Base-by-base conservation (phyloP, 1,140 invertebrate genomes). In the Psix sp. region DNA sequence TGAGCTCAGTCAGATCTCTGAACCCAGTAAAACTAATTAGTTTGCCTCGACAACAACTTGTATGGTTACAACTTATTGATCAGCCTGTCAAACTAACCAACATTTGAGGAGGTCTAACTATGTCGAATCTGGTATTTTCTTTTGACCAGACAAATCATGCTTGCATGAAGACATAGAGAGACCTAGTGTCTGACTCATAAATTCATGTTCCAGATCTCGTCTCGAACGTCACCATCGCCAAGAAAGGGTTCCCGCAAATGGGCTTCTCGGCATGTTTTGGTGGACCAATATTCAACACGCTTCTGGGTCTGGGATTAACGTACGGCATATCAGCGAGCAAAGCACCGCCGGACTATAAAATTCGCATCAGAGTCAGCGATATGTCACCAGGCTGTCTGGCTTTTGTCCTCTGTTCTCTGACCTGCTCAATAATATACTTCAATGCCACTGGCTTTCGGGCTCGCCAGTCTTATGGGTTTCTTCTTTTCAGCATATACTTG, bases 261-360 rank as follows among this genome's bases (percentile, higher is more conserved):
- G 92, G 90, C 1, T 91, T 92, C 66, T 89, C 91, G 1, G 92
- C 92, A 1, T 92, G 91, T 60, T 92, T 92, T 77, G 93, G 92
- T 18, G 92, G 91, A 26, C 92, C 92, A 6, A 84, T 93, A 59
- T 91, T 94, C 76, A 93, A 91, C 88, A 91, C 86, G 6, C 80
- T 87, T 1, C n/a, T 87, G 17, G 85, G 86, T 38, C 60, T 86
- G 84, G 71, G 85, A 26, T 57, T 87, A 26, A 83, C 80, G 14
- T 86, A 81, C 20, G 76, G 79, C 3, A 74, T 82, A 18, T 56
- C 77, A 1, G 77, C 82, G 2, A 33, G 13, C 2, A 11, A 17
- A 9, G 21, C 70, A 3, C 14, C 59, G 1, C 49, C 74, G 1
- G 56, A 79, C n/a, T 68, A 71, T 29, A 46, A 62, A 11, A 80